Conservation (phyloP, 2,888 invertebrate species). For the Parnassius apollo region DNA sequence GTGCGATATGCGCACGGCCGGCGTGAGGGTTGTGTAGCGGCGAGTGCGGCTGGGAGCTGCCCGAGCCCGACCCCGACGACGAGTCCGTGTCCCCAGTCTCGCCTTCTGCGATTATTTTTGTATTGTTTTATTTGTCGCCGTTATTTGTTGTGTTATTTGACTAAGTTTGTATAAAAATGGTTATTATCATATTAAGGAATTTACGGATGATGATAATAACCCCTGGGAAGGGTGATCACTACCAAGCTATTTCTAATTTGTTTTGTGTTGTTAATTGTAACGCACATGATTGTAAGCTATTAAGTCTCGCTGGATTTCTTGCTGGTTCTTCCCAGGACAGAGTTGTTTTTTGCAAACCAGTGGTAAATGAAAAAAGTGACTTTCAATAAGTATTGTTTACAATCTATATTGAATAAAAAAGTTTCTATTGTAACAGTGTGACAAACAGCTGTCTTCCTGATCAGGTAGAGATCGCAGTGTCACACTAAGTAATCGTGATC, state of each 20-base stretch:
- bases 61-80: slow-evolving; percentile 55
- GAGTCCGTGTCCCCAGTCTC: slow-evolving; percentile 76
- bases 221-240: no score
- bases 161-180: background rate
- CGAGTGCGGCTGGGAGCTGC: slow-evolving; percentile 49
- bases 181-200: no score
- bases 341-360: no score
- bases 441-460: background rate
- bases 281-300: no score
- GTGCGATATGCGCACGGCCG: slow-evolving; percentile 59
- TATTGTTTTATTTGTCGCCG: background rate
- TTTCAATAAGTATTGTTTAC: no score
- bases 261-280: no score
- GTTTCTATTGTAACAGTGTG: background rate
- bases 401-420: no score
- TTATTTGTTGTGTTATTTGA: background rate
- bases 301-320: no score
- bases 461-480: background rate
- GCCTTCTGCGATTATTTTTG: slow-evolving; percentile 39
- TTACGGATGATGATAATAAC: no score
- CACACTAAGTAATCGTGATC: background rate
- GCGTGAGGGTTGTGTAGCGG: slow-evolving; percentile 52
- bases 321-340: no score
- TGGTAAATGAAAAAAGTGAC: no score
- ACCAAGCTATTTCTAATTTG: no score